Percentiles rank a stretch among this genome's conserved stretches.
Evolutionary conservation across 2,797 vertebrate species (phyloP).

Genomic region (Sciurus carolinensis): DNA sequence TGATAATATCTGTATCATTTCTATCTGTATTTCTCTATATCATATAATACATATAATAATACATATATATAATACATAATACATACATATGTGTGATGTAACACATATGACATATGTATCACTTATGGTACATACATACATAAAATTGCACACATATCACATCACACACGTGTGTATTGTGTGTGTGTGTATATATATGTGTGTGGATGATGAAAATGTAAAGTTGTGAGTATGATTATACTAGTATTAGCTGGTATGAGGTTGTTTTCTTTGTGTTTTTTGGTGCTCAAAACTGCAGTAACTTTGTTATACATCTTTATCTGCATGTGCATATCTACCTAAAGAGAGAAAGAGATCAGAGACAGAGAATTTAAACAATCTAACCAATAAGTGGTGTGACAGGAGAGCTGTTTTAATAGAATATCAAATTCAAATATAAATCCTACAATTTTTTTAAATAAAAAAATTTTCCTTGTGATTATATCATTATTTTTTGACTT

Average conservation of each 20-base stretch:
- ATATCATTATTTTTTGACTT: background rate
- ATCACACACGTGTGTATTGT: background rate
- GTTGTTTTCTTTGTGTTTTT: background rate
- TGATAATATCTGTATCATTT: background rate
- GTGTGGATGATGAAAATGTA: background rate
- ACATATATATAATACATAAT: too few relatives aligned
- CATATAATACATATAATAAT: background rate
- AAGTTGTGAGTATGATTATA: background rate
- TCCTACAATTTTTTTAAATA: background rate
- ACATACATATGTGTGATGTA: background rate
- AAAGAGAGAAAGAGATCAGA: background rate
- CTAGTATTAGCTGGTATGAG: background rate
- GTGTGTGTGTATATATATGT: background rate
- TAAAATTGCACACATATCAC: background rate
- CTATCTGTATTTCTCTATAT: background rate
- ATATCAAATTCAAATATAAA: constrained; percentile 8
- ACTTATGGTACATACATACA: background rate
- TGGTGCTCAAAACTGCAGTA: background rate
- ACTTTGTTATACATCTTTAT: background rate
- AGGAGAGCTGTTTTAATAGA: background rate
- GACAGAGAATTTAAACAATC: background rate
- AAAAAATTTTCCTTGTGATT: background rate
- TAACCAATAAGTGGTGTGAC: background rate
- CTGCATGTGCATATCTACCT: background rate
- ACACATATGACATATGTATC: background rate